Evolutionary conservation across 2,113 vertebrate species (phyloP).

Genomic region (Sinocyclocheilus grahami): DNA sequence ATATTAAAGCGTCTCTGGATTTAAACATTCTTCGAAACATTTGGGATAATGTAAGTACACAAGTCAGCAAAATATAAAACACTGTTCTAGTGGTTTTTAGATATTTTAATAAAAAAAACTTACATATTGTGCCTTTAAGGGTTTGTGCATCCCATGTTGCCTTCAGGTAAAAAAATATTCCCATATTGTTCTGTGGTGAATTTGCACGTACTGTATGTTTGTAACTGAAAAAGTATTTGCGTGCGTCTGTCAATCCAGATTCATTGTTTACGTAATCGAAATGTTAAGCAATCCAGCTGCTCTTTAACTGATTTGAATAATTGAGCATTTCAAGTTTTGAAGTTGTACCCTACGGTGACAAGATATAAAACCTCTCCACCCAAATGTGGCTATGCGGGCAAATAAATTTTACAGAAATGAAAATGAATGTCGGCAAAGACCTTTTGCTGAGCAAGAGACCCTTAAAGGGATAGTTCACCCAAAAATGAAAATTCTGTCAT

Average conservation of each 20-base stretch:
- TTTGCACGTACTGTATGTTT: neutral
- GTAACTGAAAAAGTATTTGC: neutral
- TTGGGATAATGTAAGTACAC: no score
- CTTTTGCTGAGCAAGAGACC: neutral
- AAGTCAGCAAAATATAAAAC: no score
- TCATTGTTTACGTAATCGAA: neutral
- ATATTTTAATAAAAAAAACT: no score
- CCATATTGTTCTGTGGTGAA: slow-evolving; percentile 7
- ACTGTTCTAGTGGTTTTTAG: no score
- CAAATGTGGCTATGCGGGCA: neutral
- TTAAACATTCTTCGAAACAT: no score
- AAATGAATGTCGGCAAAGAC: slow-evolving; percentile 2
- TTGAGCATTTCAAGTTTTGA: neutral
- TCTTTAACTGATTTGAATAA: neutral
- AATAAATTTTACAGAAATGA: neutral
- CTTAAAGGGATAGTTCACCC: neutral
- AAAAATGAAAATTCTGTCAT: no score
- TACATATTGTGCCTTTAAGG: neutral
- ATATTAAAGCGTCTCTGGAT: no score
- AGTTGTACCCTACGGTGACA: neutral
- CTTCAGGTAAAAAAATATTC: neutral
- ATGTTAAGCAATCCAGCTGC: neutral
- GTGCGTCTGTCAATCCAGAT: slow-evolving; percentile 6
- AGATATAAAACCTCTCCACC: neutral
- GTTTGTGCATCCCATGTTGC: neutral